Evolutionary conservation across 2,113 vertebrate species (phyloP), one percentile per base, ranked within the genome.

Genomic region (Psophia crepitans): DNA sequence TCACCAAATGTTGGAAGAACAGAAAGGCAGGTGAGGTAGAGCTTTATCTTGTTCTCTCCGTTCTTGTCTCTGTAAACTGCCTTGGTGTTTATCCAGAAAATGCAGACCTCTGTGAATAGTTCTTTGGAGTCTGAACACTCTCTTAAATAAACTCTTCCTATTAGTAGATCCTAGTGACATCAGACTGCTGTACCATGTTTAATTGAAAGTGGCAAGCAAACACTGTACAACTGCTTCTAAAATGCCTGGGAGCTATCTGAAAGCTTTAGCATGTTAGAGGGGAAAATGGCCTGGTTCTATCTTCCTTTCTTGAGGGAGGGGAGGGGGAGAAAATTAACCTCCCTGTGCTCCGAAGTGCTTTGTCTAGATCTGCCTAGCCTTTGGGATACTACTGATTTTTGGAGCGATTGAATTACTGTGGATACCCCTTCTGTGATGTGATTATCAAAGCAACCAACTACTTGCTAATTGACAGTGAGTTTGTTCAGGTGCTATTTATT

Each of bases 401-500:
- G 89, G 91, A 96, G 85, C 64, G 80, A 95, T 81, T 97, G 84
- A 96, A 97, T 98, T 98, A 97, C 91, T 95, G 79, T 96, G 95
- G 90, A 92, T 97, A 92, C 51, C 18, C 82, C 51, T 95, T 90
- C 87, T 97, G 84, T 88, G 83, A 98, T 89, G 94, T 28, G 92
- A 95, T 98, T 97, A 97, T 96, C 91, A 97, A 97, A 97, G 94
- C 90, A 97, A 93, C 92, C 74, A 93, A 93, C 68, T 96, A 81
- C 97, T 96, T 98, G 96, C 94, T 97, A 97, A 97, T 89, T 94
- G 97, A 94, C 93, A 97, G 93, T 19, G 57, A 95, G 75, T 94
- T 97, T 95, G 89, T 89, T 95, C 95, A 97, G 93, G 87, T 98
- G 46, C 88, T 97, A 66, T 97, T 97, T 98, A 93, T 85, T 97